These are phyloP conservation scores for Hepsetus odoe DNA, from an alignment of 2,113 vertebrate genomes.

Conservation along the genomic window DNA sequence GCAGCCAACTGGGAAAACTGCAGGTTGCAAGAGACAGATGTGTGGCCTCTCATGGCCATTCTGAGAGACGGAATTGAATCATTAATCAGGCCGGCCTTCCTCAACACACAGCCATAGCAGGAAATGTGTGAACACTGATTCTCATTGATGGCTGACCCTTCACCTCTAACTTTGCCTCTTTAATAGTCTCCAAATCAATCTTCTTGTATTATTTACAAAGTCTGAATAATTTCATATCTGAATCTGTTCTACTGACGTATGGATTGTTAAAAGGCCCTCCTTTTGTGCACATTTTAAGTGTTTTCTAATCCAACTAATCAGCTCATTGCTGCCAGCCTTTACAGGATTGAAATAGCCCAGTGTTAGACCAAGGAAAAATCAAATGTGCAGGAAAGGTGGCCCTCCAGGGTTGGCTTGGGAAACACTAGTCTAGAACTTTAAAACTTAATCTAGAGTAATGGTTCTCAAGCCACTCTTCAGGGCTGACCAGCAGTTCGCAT, in stretches of 20 bases:
- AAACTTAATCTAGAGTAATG: too few relatives aligned
- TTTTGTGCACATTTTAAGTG: too few relatives aligned
- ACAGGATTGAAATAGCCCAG: too few relatives aligned
- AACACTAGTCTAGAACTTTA: too few relatives aligned
- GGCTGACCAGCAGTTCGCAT: too few relatives aligned
- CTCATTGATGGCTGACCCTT: constrained; percentile 3
- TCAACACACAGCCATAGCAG: constrained; percentile 32
- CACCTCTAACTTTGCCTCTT: background rate
- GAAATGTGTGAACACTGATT: constrained; percentile 10
- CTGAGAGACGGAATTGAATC: constrained; percentile 60
- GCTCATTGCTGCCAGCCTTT: too few relatives aligned
- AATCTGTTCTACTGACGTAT: background rate
- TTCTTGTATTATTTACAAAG: background rate
- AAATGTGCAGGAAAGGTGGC: too few relatives aligned
- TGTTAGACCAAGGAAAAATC: too few relatives aligned
- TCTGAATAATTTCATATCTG: background rate
- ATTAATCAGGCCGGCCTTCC: constrained; percentile 67
- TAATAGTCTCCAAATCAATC: background rate
- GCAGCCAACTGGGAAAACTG: constrained; percentile 64
- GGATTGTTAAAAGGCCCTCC: background rate
- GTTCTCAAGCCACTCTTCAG: too few relatives aligned
- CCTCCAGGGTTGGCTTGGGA: too few relatives aligned
- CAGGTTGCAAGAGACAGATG: constrained; percentile 72
- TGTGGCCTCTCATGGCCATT: constrained; percentile 58
- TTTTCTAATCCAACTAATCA: too few relatives aligned